phyloP scores from a whole-genome alignment of 2,113 vertebrate species.

The Pholis gunnellus region DNA sequence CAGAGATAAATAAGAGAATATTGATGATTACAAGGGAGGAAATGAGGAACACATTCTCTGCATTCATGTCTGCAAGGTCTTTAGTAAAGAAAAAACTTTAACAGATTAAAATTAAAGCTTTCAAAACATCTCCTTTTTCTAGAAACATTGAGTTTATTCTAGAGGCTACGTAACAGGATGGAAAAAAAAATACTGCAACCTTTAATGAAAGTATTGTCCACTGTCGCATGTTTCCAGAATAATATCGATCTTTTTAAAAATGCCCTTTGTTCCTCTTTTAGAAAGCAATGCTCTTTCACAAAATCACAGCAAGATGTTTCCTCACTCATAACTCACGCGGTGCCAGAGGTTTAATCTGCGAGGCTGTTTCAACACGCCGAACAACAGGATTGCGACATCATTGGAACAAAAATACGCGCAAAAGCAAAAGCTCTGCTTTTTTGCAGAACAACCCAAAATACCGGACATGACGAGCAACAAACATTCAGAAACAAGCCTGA shows the following conservation, averaged over 20 bases:
- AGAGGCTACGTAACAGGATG: no score
- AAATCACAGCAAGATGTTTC: slow-evolving; percentile 4
- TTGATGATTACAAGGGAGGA: background rate
- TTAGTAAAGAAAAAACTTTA: background rate
- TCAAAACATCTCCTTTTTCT: background rate
- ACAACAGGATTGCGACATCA: slow-evolving; percentile 33
- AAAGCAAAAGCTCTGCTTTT: background rate
- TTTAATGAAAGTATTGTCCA: no score
- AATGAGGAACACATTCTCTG: background rate
- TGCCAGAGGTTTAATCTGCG: background rate
- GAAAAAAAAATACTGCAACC: no score
- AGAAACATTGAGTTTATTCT: no score
- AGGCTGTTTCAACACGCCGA: background rate
- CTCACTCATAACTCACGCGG: background rate
- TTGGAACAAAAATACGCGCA: background rate
- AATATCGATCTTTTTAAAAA: background rate
- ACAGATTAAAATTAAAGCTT: background rate
- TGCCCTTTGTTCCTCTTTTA: background rate
- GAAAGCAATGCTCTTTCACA: background rate
- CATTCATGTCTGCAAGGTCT: background rate
- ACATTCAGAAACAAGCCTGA: background rate
- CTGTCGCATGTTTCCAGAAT: no score
- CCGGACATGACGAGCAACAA: background rate
- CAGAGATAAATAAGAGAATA: slow-evolving; percentile 17
- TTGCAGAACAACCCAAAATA: no score